Percentiles rank a stretch among this genome's conserved stretches.
Evolutionary conservation across 2,113 vertebrate species (phyloP).

Genomic region (Girardinichthys multiradiatus): DNA sequence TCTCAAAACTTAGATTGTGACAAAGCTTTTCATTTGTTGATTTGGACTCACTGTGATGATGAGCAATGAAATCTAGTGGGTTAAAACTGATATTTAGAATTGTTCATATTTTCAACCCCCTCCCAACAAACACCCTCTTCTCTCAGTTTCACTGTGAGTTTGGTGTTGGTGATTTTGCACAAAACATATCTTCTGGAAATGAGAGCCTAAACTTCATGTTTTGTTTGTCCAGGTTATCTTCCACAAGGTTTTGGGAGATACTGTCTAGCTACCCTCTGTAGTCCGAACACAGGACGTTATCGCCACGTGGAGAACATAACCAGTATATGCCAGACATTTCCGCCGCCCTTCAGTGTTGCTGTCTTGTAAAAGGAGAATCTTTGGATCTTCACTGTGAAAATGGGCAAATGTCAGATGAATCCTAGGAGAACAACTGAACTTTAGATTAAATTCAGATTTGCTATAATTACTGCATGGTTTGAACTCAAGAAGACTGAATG

Average conservation of each 20-base stretch:
- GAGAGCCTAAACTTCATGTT: background rate
- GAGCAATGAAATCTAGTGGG: too few species aligned
- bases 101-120: too few species aligned
- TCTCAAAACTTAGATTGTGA: too few species aligned
- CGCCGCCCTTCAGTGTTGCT: too few species aligned
- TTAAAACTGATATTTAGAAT: too few species aligned
- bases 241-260: background rate
- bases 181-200: background rate
- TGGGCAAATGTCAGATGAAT: background rate
- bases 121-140: too few species aligned
- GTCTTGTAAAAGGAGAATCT: background rate
- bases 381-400: background rate
- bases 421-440: background rate
- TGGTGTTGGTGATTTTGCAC: too few species aligned
- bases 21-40: too few species aligned
- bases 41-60: too few species aligned
- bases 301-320: background rate
- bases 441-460: background rate
- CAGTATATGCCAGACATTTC: background rate
- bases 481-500: background rate
- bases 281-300: too few species aligned
- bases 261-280: too few species aligned
- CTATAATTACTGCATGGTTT: background rate
- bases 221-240: background rate
- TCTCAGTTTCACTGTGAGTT: too few species aligned